Conservation (phyloP, 2,113 vertebrate genomes). For the Eublepharis macularius region DNA sequence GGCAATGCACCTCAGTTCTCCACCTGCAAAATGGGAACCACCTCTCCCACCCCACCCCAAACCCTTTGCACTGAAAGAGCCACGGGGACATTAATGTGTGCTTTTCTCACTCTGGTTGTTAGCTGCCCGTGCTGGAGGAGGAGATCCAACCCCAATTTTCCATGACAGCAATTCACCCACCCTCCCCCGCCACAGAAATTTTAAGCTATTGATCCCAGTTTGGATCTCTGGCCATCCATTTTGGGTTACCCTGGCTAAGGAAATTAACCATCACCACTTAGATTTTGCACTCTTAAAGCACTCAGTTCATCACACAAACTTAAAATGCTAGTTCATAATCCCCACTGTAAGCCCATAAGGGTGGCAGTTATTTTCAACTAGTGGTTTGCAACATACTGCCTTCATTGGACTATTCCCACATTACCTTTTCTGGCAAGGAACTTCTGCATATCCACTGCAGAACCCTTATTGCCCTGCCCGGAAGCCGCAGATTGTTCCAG, state of each 20-base stretch:
- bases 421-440: too few species aligned
- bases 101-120: too few species aligned
- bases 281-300: not conserved
- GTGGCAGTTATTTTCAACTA: too few species aligned
- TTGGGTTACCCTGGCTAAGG: not conserved
- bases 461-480: not conserved
- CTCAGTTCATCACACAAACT: too few species aligned
- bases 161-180: not conserved
- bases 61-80: not conserved
- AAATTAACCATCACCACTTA: not conserved
- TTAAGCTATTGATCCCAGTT: not conserved
- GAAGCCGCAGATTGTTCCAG: not conserved
- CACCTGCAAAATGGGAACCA: not conserved
- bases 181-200: not conserved
- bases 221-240: not conserved
- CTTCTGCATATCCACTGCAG: too few species aligned
- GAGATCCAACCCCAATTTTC: not conserved
- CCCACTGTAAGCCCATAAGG: too few species aligned
- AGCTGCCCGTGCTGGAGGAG: not conserved
- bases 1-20: not conserved
- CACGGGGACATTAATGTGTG: not conserved
- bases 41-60: too few species aligned
- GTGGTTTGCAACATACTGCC: too few species aligned
- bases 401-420: too few species aligned
- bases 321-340: too few species aligned